A percentile compares a stretch with the other conserved stretches of the same genome.
phyloP scores from a whole-genome alignment of 2,888 invertebrate species.

The Odontomyia ornata region DNA sequence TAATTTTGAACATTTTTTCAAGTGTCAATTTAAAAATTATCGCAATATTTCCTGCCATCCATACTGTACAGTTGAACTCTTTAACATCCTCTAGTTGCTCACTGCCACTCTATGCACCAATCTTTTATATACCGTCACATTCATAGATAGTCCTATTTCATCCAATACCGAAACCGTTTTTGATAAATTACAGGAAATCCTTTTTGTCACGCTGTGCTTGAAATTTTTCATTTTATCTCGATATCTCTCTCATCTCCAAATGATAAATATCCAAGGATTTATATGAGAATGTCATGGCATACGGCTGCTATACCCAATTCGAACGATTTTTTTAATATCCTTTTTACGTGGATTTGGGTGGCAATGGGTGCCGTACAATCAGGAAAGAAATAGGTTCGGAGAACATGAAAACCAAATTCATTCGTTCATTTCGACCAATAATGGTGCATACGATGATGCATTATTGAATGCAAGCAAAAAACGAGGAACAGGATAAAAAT shows the following conservation, averaged over 20 bases:
- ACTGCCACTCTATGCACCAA: no score
- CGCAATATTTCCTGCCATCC: no score
- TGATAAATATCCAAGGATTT: slow-evolving; percentile 34
- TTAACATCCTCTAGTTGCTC: no score
- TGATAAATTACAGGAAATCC: slow-evolving; percentile 38
- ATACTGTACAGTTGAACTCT: no score
- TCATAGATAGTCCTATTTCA: slow-evolving; percentile 15
- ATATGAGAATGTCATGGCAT: slow-evolving; percentile 1
- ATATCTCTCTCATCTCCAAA: slow-evolving; percentile 5
- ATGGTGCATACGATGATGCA: not conserved
- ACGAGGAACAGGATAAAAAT: no score
- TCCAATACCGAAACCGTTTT: slow-evolving; percentile 14
- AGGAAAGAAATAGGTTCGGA: no score
- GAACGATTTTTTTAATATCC: slow-evolving; percentile 24
- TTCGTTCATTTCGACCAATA: slow-evolving; percentile 26
- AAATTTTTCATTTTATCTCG: slow-evolving; percentile 39
- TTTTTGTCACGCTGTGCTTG: slow-evolving; percentile 30
- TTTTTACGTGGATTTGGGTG: not conserved
- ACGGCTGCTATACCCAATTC: slow-evolving; percentile 8
- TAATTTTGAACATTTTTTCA: no score
- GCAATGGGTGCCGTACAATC: no score
- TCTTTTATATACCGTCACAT: no score
- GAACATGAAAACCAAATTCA: not conserved
- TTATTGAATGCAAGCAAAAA: slow-evolving; percentile 9
- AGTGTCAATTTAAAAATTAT: no score